Evolutionary conservation across 1,140 invertebrate species (phyloP).

Genomic region (Lepidurus couesii): DNA sequence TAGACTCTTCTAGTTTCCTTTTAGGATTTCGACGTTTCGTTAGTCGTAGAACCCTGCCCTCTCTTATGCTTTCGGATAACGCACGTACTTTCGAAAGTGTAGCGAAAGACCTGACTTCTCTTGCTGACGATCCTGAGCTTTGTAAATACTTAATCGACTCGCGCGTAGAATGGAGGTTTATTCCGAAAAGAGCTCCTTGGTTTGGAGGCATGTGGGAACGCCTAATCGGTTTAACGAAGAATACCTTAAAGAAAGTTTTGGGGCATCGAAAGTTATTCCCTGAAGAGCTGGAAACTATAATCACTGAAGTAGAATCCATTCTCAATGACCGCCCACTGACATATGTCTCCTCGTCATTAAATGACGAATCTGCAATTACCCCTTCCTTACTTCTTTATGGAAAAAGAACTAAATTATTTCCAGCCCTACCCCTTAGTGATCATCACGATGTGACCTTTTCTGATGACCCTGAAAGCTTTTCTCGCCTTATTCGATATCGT

Average conservation of each 20-base stretch:
- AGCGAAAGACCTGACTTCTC: conserved; percentile 26
- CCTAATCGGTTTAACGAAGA: conserved; percentile 38
- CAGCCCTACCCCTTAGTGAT: background rate
- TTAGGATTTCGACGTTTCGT: conserved; percentile 37
- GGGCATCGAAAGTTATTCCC: conserved; percentile 24
- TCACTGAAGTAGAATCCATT: conserved; percentile 26
- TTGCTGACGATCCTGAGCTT: background rate
- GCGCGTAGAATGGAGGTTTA: conserved; percentile 38
- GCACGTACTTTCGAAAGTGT: conserved; percentile 34
- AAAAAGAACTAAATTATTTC: background rate
- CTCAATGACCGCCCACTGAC: background rate
- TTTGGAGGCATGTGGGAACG: no score
- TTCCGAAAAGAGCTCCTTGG: conserved; percentile 39
- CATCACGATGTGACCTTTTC: background rate
- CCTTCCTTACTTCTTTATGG: conserved; percentile 18
- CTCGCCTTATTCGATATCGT: background rate
- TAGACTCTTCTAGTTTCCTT: conserved; percentile 34
- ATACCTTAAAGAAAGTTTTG: conserved; percentile 31
- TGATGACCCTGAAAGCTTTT: background rate
- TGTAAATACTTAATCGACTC: background rate
- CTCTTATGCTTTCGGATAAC: conserved; percentile 35
- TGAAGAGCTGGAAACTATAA: conserved; percentile 25
- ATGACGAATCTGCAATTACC: background rate
- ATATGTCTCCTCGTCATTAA: background rate
- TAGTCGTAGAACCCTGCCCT: conserved; percentile 32